Percentiles rank a stretch among this genome's conserved stretches.
phyloP scores from a whole-genome alignment of 2,797 vertebrate genomes.

The Rhodeus uyekii region DNA sequence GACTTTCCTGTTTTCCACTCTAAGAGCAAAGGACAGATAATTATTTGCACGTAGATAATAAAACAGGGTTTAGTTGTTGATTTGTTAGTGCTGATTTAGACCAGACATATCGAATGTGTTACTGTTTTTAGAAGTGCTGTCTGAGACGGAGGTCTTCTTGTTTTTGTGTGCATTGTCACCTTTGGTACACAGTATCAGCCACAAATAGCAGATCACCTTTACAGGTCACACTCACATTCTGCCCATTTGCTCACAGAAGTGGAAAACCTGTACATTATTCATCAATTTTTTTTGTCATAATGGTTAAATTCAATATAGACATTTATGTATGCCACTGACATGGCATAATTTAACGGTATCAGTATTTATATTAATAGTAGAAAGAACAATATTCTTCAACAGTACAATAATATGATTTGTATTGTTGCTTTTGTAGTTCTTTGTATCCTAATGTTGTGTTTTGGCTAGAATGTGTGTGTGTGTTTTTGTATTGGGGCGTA shows the following conservation, averaged over 20 bases:
- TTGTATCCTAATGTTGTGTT: neutral
- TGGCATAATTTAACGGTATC: neutral
- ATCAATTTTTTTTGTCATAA: neutral
- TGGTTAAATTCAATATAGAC: neutral
- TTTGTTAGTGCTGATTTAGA: conserved; percentile 33
- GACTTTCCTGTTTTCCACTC: conserved; percentile 78
- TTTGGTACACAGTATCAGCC: conserved; percentile 36
- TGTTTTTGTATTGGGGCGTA: conserved; percentile 5
- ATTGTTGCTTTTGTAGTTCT: neutral
- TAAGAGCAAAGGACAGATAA: neutral
- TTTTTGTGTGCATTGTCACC: conserved; percentile 7
- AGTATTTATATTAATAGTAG: neutral
- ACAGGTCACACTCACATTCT: conserved; percentile 55
- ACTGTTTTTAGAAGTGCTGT: conserved; percentile 33
- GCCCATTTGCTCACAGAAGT: conserved; percentile 43
- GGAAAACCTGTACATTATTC: neutral
- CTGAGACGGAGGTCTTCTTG: conserved; percentile 6
- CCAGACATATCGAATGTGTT: neutral
- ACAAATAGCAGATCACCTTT: conserved; percentile 58
- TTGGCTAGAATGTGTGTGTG: neutral
- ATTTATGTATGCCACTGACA: neutral
- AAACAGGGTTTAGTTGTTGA: neutral
- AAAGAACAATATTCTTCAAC: neutral
- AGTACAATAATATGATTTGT: neutral
- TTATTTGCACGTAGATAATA: conserved; percentile 25